Base-by-base conservation (phyloP, 1,140 invertebrate genomes). In the Leptinotarsa defecta region DNA sequence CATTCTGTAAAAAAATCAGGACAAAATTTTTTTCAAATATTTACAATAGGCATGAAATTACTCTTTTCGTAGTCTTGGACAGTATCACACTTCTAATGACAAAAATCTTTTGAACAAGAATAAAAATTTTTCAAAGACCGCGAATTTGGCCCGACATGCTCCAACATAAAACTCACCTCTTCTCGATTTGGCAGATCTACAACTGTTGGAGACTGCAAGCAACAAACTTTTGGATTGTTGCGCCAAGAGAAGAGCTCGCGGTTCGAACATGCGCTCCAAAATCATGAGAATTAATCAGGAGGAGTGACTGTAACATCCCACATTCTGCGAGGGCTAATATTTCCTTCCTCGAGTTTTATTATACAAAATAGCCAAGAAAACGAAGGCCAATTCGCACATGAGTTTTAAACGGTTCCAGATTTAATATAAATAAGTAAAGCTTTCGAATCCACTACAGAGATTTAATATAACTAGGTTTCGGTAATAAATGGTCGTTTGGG, bases 301-400 rank as follows among this genome's bases (percentile, higher is more conserved):
- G 73, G 73, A 74, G 73, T 74, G 73, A 74, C 64, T 74, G 67
- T 74, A 74, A 74, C 73, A 22, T 74, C 73, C 73, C 73, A 74
- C 73, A 74, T 64, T 65, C 48, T 43, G 73, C 13, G 19, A 19
- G 73, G 65, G 43, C 24, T 68, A 27, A 68, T 68, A 68, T 68
- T 65, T 68, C 65, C 17, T 68, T 68, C 65, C 64, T 65, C 27
- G 15, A 68, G 24, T 68, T 68, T 68, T 68, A 68, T 68, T 68
- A 68, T 68, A n/a, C 65, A 68, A 22, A 68, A 68, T 24, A 68
- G 17, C 27, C 43, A 68, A 17, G 65, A 27, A 68, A 17, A 57
- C 52, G 52, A 57, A 57, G 65, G 65, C 27, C 65, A 68, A 8
- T 68, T 27, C 17, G 22, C 65, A 27, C 65, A 68, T 68, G 17